Evolutionary conservation across 2,797 vertebrate species (phyloP).

Genomic region (Capromys pilorides): DNA sequence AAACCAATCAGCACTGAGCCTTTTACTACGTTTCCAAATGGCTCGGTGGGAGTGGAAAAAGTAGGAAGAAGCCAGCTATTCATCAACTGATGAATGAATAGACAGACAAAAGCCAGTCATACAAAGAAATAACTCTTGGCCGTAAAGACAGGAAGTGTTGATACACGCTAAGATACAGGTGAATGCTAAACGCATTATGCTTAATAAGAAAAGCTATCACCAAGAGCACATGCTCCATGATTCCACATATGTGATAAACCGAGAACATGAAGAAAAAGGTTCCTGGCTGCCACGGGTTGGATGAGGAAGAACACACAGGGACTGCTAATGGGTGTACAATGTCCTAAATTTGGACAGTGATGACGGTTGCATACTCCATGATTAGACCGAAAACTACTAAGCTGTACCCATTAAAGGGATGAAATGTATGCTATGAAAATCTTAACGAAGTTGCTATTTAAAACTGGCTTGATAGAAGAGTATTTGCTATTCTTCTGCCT

Average conservation of each 20-base stretch:
- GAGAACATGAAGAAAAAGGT: neutral
- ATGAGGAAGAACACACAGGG: neutral
- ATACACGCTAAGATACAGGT: neutral
- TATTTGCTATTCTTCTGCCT: neutral
- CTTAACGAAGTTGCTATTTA: slow-evolving; percentile 38
- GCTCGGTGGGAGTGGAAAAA: neutral
- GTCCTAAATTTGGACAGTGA: neutral
- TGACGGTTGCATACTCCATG: neutral
- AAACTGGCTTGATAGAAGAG: neutral
- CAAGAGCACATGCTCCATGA: fast-evolving
- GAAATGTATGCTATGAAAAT: neutral
- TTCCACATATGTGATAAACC: neutral
- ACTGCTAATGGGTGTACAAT: neutral
- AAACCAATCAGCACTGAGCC: neutral
- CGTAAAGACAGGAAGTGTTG: neutral
- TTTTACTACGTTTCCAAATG: neutral
- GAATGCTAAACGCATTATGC: neutral
- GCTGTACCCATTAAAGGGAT: neutral
- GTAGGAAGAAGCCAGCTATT: neutral
- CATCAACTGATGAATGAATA: neutral
- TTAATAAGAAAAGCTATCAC: neutral
- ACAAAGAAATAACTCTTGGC: neutral
- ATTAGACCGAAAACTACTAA: neutral
- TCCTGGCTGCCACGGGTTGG: neutral
- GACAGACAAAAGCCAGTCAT: neutral